Percentiles rank a stretch among this genome's conserved stretches.
phyloP scores from a whole-genome alignment of 2,113 vertebrate species.

The Smithornis capensis region DNA sequence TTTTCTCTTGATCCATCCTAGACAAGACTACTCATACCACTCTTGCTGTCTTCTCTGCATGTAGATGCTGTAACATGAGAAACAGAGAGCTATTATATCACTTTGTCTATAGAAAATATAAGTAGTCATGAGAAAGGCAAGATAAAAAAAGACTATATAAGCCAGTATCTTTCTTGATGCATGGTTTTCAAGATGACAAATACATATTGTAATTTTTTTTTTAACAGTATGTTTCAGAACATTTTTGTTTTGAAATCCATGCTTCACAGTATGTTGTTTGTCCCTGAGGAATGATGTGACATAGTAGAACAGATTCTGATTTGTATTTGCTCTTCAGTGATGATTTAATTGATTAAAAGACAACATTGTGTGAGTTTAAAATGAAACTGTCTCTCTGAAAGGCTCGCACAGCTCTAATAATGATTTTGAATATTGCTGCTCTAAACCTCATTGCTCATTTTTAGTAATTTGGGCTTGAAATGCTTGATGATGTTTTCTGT shows the following conservation, averaged over 20 bases:
- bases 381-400: neutral
- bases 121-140: neutral
- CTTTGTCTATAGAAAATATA: neutral
- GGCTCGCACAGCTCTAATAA: neutral
- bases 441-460: neutral
- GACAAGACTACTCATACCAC: neutral
- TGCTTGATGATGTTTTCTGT: neutral
- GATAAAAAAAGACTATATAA: neutral
- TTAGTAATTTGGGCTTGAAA: neutral
- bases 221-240: neutral
- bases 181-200: neutral
- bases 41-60: neutral
- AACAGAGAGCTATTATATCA: neutral
- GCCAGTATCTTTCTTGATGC: neutral
- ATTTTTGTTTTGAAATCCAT: neutral
- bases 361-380: neutral
- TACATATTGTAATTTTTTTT: neutral
- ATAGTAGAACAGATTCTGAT: neutral
- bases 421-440: neutral
- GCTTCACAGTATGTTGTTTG: neutral
- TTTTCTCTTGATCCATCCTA: neutral
- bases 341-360: neutral
- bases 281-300: neutral
- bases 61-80: neutral
- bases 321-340: neutral